Percentiles rank a stretch among this genome's conserved stretches.
phyloP scores from a whole-genome alignment of 92 coral and sea anemone species.

The Parazoanthus atlanticus region DNA sequence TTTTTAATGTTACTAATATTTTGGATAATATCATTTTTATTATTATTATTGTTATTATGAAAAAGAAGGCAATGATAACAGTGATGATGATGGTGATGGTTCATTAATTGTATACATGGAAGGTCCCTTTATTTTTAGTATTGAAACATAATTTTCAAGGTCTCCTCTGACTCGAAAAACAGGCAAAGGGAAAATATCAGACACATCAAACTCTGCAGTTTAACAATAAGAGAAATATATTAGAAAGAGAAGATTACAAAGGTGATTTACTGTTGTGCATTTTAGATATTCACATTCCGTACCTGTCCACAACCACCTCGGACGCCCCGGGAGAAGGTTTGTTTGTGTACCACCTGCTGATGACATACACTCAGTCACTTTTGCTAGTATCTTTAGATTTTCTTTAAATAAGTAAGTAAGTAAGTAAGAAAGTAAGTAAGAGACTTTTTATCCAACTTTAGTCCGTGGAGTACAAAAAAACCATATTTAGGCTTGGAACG shows the following conservation, averaged over 20 bases:
- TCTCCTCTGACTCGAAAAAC: background rate
- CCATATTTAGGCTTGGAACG: no score
- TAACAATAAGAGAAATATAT: no score
- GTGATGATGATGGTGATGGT: background rate
- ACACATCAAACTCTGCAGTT: background rate
- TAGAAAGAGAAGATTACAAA: background rate
- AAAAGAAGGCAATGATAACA: no score
- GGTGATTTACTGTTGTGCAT: background rate
- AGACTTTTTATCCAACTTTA: no score
- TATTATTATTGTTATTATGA: background rate
- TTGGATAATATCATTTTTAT: background rate
- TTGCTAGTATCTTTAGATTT: no score
- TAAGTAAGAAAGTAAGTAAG: no score
- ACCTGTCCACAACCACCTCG: slow-evolving; percentile 77
- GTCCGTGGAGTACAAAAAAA: no score
- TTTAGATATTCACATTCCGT: slow-evolving; percentile 85
- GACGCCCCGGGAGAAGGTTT: slow-evolving; percentile 75
- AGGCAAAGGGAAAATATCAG: background rate
- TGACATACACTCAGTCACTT: no score
- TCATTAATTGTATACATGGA: no score
- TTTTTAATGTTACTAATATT: no score
- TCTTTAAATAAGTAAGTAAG: no score
- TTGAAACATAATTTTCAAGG: background rate
- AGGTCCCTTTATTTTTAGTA: no score
- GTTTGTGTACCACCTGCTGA: background rate